These are phyloP conservation scores for Drosophila heteroneura DNA, from an alignment of 2,888 invertebrate genomes.

Conservation along the genomic window DNA sequence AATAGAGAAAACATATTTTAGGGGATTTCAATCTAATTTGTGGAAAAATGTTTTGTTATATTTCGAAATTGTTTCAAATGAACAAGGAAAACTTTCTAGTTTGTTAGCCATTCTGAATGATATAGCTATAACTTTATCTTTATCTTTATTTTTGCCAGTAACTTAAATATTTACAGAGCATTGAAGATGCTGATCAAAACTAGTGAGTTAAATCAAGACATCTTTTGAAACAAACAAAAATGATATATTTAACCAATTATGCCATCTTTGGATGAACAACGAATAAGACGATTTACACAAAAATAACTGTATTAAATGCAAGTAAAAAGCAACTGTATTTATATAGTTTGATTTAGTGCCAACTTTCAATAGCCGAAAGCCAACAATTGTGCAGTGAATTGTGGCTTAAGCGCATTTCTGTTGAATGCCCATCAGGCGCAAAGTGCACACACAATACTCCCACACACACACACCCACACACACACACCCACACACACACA, in stretches of 20 bases:
- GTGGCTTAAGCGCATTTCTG: slow-evolving; percentile 10
- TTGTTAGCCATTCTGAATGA: neutral
- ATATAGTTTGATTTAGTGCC: neutral
- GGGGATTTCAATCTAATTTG: neutral
- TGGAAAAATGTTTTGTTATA: neutral
- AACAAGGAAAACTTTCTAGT: neutral
- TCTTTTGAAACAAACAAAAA: neutral
- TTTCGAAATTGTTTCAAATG: neutral
- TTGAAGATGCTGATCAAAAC: neutral
- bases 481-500: neutral
- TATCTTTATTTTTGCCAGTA: neutral
- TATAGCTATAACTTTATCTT: neutral
- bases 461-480: no score
- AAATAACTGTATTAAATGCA: neutral
- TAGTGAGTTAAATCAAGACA: neutral
- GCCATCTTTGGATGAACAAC: neutral
- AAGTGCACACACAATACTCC: slow-evolving; percentile 16
- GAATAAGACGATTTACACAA: neutral
- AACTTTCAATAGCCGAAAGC: neutral
- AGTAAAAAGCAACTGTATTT: neutral
- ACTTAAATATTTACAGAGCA: neutral
- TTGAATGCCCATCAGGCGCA: slow-evolving; percentile 37
- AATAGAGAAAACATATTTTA: neutral
- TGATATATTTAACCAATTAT: neutral
- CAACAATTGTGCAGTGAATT: slow-evolving; percentile 1